Percentiles rank a stretch among this genome's conserved stretches.
These are phyloP conservation scores for Thecocarcelia acutangulata DNA, from an alignment of 2,888 invertebrate genomes.

Conservation along the genomic window DNA sequence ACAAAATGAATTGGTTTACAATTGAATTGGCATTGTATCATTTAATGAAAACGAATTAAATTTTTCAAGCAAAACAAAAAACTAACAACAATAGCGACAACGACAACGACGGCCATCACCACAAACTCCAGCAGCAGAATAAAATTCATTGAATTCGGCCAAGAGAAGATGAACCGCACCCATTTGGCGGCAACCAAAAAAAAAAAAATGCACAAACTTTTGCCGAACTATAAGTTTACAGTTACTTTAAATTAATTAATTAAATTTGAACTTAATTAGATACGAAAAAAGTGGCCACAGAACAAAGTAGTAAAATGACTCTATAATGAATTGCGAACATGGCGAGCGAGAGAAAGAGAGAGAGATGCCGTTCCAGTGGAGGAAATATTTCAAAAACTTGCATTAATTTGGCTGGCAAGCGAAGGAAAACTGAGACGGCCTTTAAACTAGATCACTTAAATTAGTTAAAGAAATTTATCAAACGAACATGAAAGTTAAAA, in stretches of 20 bases:
- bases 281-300: slow-evolving; percentile 24
- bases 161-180: slow-evolving; percentile 68
- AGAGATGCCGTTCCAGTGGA: slow-evolving; percentile 1
- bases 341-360: too few relatives aligned
- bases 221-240: slow-evolving; percentile 77
- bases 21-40: slow-evolving; percentile 65
- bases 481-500: slow-evolving; percentile 40
- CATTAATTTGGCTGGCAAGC: slow-evolving; percentile 39
- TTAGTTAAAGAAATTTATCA: slow-evolving; percentile 33
- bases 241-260: slow-evolving; percentile 80
- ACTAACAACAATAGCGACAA: slow-evolving; percentile 15
- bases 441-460: slow-evolving; percentile 38
- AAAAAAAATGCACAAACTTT: slow-evolving; percentile 67
- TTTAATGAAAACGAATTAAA: slow-evolving; percentile 61
- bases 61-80: slow-evolving; percentile 10
- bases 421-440: not conserved
- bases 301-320: slow-evolving; percentile 22
- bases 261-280: slow-evolving; percentile 72
- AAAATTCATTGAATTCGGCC: slow-evolving; percentile 55
- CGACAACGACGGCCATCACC: slow-evolving; percentile 6
- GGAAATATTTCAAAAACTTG: slow-evolving; percentile 2
- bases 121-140: slow-evolving; percentile 21
- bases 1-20: slow-evolving; percentile 66
- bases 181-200: slow-evolving; percentile 62
- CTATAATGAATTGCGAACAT: slow-evolving; percentile 8